These are phyloP conservation scores for Allygus modestus DNA, from an alignment of 2,888 invertebrate species.

Conservation along the genomic window DNA sequence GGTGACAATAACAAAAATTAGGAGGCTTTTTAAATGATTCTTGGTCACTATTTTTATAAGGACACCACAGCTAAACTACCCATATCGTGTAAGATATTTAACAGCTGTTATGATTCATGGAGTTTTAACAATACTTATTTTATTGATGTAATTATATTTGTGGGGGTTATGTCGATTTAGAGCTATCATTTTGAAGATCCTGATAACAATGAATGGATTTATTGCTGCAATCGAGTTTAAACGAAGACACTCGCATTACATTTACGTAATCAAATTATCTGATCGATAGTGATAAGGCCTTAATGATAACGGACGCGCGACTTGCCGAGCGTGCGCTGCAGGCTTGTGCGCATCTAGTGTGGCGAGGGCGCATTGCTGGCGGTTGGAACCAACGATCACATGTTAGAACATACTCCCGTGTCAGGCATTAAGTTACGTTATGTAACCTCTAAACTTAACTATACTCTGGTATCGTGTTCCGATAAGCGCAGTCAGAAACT, in stretches of 20 bases:
- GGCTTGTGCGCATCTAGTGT: neutral
- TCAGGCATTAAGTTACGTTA: neutral
- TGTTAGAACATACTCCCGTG: neutral
- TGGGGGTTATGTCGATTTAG: too few relatives aligned
- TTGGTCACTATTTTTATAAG: too few relatives aligned
- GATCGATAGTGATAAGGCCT: neutral
- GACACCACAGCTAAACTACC: too few relatives aligned
- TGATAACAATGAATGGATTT: neutral
- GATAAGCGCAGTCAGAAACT: neutral
- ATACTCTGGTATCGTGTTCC: neutral
- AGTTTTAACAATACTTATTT: too few relatives aligned
- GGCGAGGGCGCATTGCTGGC: too few relatives aligned
- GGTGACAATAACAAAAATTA: too few relatives aligned
- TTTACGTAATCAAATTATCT: neutral
- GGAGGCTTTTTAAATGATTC: too few relatives aligned
- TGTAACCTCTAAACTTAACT: neutral
- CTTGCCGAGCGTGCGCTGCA: slow-evolving; percentile 1
- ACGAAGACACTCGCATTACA: neutral
- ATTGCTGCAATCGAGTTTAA: neutral
- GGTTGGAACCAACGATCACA: too few relatives aligned
- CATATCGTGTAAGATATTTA: too few relatives aligned
- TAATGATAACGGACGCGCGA: neutral
- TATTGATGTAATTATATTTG: too few relatives aligned
- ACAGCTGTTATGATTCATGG: too few relatives aligned
- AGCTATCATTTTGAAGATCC: neutral